phyloP scores from a whole-genome alignment of 2,888 invertebrate species.

The Conchocele bisecta region DNA sequence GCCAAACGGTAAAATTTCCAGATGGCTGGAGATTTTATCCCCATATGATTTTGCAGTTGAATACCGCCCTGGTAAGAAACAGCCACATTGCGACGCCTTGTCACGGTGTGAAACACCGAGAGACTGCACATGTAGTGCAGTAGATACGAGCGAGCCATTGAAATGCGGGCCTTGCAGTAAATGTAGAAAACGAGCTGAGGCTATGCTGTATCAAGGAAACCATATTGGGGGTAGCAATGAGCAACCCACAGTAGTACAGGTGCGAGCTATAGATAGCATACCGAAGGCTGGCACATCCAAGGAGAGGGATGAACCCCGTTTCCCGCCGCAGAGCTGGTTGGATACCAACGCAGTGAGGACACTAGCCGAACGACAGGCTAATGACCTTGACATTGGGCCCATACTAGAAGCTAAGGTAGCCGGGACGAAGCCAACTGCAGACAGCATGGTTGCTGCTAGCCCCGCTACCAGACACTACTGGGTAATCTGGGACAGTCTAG shows the following conservation, averaged over 20 bases:
- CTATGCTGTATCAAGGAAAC: neutral
- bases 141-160: constrained; percentile 14
- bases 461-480: neutral
- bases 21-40: constrained; percentile 46
- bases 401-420: neutral
- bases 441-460: no score
- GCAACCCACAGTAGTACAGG: no score
- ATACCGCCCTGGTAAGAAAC: constrained; percentile 30
- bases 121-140: constrained; percentile 4
- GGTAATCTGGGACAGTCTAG: no score
- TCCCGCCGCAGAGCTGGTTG: no score
- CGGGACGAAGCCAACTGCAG: neutral
- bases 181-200: neutral
- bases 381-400: neutral
- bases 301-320: no score
- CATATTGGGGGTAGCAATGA: neutral
- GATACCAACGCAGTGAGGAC: no score
- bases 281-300: no score
- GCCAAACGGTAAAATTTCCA: constrained; percentile 15
- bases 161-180: constrained; percentile 17
- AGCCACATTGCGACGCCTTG: constrained; percentile 25
- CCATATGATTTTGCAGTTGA: constrained; percentile 31
- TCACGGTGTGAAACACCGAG: constrained; percentile 24
- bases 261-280: no score
- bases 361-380: neutral